phyloP scores from a whole-genome alignment of 2,888 invertebrate species.

The Miltochrista miniata region DNA sequence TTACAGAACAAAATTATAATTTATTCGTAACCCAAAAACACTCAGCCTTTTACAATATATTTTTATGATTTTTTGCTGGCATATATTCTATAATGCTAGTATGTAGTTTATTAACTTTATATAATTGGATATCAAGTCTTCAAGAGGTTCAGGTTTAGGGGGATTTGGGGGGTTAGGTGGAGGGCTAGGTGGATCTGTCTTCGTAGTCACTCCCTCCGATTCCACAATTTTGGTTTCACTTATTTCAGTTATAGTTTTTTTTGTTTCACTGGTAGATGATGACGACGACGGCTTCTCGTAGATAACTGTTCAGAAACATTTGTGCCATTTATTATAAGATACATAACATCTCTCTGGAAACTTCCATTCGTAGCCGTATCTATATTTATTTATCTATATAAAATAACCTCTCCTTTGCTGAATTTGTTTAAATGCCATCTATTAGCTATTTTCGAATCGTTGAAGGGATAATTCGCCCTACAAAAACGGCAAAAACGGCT shows the following conservation, averaged over 20 bases:
- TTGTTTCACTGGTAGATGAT: too few species aligned
- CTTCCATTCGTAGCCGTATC: too few species aligned
- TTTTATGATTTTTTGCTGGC: not conserved
- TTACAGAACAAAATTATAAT: constrained; percentile 31
- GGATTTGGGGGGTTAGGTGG: too few species aligned
- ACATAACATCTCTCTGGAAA: too few species aligned
- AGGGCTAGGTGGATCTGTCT: constrained; percentile 5
- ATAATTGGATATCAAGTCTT: constrained; percentile 23
- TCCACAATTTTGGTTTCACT: not conserved
- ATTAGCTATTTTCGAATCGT: too few species aligned
- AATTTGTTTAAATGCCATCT: too few species aligned
- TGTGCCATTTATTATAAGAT: too few species aligned
- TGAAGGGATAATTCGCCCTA: too few species aligned
- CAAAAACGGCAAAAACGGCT: too few species aligned
- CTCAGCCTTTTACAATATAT: not conserved
- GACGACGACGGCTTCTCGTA: not conserved
- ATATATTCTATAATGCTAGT: constrained; percentile 6
- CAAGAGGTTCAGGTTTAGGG: constrained; percentile 7
- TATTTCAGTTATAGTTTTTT: too few species aligned
- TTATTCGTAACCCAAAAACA: not conserved
- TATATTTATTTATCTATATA: too few species aligned
- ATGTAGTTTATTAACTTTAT: constrained; percentile 24
- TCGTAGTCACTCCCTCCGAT: not conserved
- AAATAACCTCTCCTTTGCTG: too few species aligned
- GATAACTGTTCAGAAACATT: not conserved